Evolutionary conservation across 2,797 vertebrate genomes (phyloP), one percentile per base, ranked within the genome.

Genomic region (Peromyscus melanophrys): DNA sequence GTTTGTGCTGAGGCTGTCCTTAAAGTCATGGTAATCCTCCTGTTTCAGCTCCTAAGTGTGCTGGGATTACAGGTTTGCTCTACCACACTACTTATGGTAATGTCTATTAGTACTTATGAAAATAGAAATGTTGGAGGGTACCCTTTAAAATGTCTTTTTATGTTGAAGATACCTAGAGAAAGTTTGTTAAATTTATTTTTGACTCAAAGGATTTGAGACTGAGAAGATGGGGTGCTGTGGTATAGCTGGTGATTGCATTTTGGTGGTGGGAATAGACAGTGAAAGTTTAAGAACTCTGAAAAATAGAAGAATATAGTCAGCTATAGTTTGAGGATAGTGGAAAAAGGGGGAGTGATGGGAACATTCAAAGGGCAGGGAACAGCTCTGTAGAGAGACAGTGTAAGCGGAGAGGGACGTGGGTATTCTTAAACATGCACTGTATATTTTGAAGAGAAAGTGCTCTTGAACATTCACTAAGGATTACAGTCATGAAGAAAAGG

Each of bases 181-280:
- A 91, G 63, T 83, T 69, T 94, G 85, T 69, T 81, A 17, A 85
- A 80, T 95, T 1, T 7, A 27, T 94, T 96, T 82, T 95, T 96
- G 65, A 86, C 34, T 89, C 5, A 25, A 37, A 90, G 73, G 17
- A 80, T 96, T 96, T 97, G 85, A 92, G 55, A 46, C 37, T 80
- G 21, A 92, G 65, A 88, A 67, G 37, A 31, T 85, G 34, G n/a
- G 21, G 14, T 88, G 34, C 23, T 63, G 37, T 88, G 31, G 3
- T 94, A 37, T 85, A 90, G 61, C n/a, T 75, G 86, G 34, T 77
- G 37, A 89, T 46, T 43, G 89, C 4, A 61, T 82, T 83, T 63
- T 95, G 86, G 69, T 89, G 31, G 31, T 91, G 31, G 67, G 52
- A 17, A 88, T 88, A 16, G 75, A 14, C 46, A 78, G 52, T 61